These are phyloP conservation scores for Morbakka virulenta DNA, from an alignment of 30 jellyfish, hydroid and myxozoan species.

Conservation along the genomic window DNA sequence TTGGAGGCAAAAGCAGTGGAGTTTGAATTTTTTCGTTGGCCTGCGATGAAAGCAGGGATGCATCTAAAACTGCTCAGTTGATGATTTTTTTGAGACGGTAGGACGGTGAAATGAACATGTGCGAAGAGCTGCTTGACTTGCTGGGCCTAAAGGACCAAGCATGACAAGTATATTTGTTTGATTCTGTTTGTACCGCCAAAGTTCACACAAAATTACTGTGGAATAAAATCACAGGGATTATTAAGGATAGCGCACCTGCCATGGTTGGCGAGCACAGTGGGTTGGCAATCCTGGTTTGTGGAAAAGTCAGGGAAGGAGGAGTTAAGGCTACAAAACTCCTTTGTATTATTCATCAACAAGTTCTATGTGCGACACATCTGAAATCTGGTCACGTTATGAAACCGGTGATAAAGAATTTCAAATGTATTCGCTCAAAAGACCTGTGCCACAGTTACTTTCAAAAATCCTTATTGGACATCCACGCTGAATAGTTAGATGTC, in stretches of 20 bases:
- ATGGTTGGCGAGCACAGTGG: background rate
- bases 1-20: background rate
- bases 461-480: too few species aligned
- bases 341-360: too few species aligned
- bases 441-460: too few species aligned
- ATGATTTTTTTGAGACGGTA: background rate
- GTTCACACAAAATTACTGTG: background rate
- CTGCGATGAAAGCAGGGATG: too few species aligned
- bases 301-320: too few species aligned
- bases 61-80: slow-evolving; percentile 43
- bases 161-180: background rate
- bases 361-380: too few species aligned
- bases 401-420: too few species aligned
- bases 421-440: too few species aligned
- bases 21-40: slow-evolving; percentile 2
- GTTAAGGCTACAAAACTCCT: too few species aligned
- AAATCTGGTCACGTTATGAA: too few species aligned
- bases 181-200: too few species aligned
- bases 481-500: background rate
- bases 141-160: background rate
- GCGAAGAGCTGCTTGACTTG: slow-evolving; percentile 9
- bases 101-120: background rate
- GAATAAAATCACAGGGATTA: background rate
- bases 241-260: background rate
- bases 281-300: background rate